phyloP scores from a whole-genome alignment of 1,140 invertebrate genomes.

The Cryptotermes secundus region DNA sequence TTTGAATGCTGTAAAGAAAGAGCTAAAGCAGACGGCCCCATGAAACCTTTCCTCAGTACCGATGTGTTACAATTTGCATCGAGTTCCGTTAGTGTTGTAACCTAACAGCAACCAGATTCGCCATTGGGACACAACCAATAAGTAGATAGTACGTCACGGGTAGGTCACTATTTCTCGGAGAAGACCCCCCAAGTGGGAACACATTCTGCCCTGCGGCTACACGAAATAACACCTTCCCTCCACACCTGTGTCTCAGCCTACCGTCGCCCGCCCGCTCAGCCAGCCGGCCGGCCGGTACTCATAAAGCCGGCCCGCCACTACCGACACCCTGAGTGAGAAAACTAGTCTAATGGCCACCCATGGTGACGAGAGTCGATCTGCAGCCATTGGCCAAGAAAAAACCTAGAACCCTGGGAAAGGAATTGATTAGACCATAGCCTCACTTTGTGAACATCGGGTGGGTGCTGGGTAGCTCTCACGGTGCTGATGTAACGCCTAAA shows the following conservation, averaged over 20 bases:
- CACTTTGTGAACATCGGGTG: not conserved
- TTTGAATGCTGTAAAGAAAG: too few relatives aligned
- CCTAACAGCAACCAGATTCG: not conserved
- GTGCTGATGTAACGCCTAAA: too few relatives aligned
- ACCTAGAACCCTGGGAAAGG: not conserved
- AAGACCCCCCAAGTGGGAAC: conserved; percentile 5
- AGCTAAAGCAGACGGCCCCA: too few relatives aligned
- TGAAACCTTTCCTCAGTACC: too few relatives aligned
- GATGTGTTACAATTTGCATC: too few relatives aligned
- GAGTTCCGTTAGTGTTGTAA: too few relatives aligned
- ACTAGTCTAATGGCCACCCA: not conserved
- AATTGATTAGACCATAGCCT: conserved; percentile 9
- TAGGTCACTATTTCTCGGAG: conserved; percentile 11
- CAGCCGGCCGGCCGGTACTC: not conserved
- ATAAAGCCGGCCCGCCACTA: not conserved
- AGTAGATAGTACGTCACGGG: conserved; percentile 10
- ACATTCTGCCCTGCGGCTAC: not conserved
- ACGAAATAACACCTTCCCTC: conserved; percentile 12
- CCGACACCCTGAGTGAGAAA: not conserved
- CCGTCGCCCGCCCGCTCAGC: too few relatives aligned
- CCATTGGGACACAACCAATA: not conserved
- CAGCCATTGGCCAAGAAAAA: not conserved
- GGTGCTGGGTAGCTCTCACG: not conserved
- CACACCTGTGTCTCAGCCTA: not conserved
- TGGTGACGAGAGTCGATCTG: not conserved